These are phyloP conservation scores for Pteria penguin DNA, from an alignment of 2,888 invertebrate species.

Conservation along the genomic window DNA sequence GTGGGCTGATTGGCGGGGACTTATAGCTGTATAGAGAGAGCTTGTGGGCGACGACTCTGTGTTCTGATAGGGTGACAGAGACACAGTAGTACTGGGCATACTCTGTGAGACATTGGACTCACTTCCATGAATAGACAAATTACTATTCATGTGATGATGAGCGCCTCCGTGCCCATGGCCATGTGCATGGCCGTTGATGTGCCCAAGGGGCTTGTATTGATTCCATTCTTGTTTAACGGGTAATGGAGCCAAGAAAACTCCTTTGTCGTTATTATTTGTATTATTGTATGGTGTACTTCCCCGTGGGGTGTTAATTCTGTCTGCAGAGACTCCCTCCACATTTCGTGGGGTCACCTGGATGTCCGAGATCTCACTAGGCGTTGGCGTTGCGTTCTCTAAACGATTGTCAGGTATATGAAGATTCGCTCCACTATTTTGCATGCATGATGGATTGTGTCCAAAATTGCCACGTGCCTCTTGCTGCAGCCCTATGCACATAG, in stretches of 20 bases:
- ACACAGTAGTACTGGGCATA: slow-evolving; percentile 63
- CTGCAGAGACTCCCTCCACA: slow-evolving; percentile 62
- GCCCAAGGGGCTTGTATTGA: slow-evolving; percentile 69
- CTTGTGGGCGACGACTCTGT: slow-evolving; percentile 70
- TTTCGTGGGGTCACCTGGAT: slow-evolving; percentile 61
- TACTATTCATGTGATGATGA: slow-evolving; percentile 15
- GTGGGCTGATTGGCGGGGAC: slow-evolving; percentile 76
- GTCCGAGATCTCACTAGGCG: slow-evolving; percentile 74
- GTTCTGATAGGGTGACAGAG: slow-evolving; percentile 72
- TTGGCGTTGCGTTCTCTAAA: slow-evolving; percentile 71
- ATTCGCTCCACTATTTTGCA: slow-evolving; percentile 42
- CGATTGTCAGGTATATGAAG: slow-evolving; percentile 62
- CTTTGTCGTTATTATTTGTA: slow-evolving; percentile 62
- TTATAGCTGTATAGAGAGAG: slow-evolving; percentile 70
- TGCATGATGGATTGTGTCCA: slow-evolving; percentile 48
- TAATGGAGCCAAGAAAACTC: slow-evolving; percentile 70
- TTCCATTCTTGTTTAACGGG: slow-evolving; percentile 68
- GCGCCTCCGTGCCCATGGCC: background rate
- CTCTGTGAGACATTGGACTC: slow-evolving; percentile 43
- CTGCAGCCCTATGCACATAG: slow-evolving; percentile 40
- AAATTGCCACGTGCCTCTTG: slow-evolving; percentile 40
- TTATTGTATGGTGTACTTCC: slow-evolving; percentile 57
- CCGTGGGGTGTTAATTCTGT: slow-evolving; percentile 59
- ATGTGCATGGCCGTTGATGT: slow-evolving; percentile 46
- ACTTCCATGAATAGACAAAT: slow-evolving; percentile 44